These are phyloP conservation scores for Gambusia holbrooki DNA, from an alignment of 2,113 vertebrate species.

Conservation along the genomic window DNA sequence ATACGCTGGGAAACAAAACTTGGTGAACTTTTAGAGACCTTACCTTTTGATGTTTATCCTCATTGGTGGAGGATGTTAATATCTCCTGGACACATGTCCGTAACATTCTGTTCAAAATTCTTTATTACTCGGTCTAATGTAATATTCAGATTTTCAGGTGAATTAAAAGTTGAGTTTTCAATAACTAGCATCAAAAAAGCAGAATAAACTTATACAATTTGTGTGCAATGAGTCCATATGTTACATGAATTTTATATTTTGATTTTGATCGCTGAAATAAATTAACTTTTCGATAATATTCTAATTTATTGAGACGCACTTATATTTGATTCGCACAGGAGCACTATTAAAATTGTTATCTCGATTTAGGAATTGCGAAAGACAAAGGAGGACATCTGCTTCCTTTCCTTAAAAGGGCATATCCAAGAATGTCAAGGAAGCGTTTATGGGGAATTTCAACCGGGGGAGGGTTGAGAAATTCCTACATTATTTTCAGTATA, in stretches of 20 bases:
- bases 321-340: not conserved
- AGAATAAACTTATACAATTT: not conserved
- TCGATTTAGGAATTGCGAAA: conserved; percentile 22
- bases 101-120: not conserved
- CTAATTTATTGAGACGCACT: not conserved
- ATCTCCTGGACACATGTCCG: not conserved
- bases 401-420: conserved; percentile 77
- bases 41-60: no score
- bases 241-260: not conserved
- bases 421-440: conserved; percentile 61
- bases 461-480: accelerated
- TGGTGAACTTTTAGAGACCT: no score
- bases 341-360: not conserved
- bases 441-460: conserved; percentile 27
- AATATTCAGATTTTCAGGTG: no score
- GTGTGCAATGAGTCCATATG: not conserved
- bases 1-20: no score
- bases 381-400: conserved; percentile 14
- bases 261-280: not conserved
- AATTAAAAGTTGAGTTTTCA: no score
- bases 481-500: not conserved
- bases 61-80: no score
- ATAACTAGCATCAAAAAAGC: not conserved
- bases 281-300: not conserved
- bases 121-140: no score